Evolutionary conservation across 2,797 vertebrate species (phyloP).

Genomic region (Manis pentadactyla): DNA sequence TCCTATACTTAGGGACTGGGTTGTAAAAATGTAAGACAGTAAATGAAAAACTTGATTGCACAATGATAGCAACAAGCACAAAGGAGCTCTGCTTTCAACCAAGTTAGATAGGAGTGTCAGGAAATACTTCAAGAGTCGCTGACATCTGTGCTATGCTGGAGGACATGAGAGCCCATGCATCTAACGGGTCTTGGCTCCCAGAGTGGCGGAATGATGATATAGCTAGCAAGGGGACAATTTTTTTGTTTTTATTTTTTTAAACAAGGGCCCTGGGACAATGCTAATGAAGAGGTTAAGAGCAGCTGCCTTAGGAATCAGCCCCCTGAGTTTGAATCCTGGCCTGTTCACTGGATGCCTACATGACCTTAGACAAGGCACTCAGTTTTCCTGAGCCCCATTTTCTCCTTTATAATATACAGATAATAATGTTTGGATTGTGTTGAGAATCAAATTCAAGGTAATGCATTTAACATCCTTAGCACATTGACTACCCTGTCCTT

Average conservation of each 20-base stretch:
- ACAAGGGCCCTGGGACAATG: not conserved
- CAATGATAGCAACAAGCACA: not conserved
- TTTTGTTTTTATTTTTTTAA: not conserved
- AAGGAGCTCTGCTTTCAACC: not conserved
- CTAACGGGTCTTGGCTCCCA: not conserved
- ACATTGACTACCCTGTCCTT: not conserved
- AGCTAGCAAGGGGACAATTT: not conserved
- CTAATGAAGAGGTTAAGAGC: not conserved
- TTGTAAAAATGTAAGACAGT: not conserved
- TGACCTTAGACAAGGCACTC: not conserved
- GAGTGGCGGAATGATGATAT: not conserved
- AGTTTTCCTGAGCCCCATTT: not conserved
- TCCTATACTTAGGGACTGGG: not conserved
- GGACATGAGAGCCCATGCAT: fast-evolving
- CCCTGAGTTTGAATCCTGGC: not conserved
- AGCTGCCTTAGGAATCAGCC: not conserved
- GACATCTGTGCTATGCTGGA: fast-evolving
- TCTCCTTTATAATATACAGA: not conserved
- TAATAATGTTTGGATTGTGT: not conserved
- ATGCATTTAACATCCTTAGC: not conserved
- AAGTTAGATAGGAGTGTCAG: not conserved
- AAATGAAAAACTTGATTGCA: not conserved
- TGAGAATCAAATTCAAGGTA: not conserved
- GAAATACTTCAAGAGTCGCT: not conserved
- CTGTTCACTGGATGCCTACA: not conserved